phyloP scores from a whole-genome alignment of 2,797 vertebrate species.

The Galaxias olidus region DNA sequence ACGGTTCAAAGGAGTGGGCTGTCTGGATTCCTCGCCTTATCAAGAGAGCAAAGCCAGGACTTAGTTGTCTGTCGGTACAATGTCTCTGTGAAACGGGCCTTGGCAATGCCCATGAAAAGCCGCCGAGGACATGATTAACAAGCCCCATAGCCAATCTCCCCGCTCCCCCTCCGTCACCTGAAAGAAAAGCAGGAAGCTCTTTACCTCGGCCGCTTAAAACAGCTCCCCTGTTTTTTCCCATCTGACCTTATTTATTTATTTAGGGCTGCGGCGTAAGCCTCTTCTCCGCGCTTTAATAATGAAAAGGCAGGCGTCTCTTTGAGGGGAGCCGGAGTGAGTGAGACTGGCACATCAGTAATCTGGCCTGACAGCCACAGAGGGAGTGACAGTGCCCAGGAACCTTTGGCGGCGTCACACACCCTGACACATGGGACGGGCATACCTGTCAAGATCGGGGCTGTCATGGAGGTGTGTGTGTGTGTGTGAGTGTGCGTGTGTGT shows the following conservation, averaged over 20 bases:
- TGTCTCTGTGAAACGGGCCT: constrained; percentile 40
- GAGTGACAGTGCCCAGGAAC: constrained; percentile 58
- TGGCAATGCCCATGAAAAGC: constrained; percentile 31
- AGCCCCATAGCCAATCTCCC: constrained; percentile 26
- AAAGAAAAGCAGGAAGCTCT: constrained; percentile 44
- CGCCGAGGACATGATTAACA: constrained; percentile 24
- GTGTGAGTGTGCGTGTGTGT: background rate
- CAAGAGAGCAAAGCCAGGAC: constrained; percentile 33
- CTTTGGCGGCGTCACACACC: constrained; percentile 31
- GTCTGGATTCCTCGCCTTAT: constrained; percentile 27
- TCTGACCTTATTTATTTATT: constrained; percentile 56
- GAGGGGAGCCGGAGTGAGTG: constrained; percentile 40
- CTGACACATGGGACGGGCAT: constrained; percentile 55
- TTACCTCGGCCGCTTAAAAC: constrained; percentile 42
- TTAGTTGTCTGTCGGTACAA: constrained; percentile 55
- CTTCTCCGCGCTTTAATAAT: constrained; percentile 58
- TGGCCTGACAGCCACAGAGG: constrained; percentile 32
- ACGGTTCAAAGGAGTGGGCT: constrained; percentile 30
- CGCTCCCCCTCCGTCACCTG: constrained; percentile 35
- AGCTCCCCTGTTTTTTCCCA: constrained; percentile 32
- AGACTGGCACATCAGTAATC: constrained; percentile 53
- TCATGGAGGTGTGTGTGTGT: constrained; percentile 19
- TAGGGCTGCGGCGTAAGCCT: constrained; percentile 41
- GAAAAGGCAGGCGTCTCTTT: constrained; percentile 47
- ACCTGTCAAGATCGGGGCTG: constrained; percentile 48